Percentiles rank a stretch among this genome's conserved stretches.
Conservation (phyloP, 1,140 invertebrate species). For the Lepidostoma basale region DNA sequence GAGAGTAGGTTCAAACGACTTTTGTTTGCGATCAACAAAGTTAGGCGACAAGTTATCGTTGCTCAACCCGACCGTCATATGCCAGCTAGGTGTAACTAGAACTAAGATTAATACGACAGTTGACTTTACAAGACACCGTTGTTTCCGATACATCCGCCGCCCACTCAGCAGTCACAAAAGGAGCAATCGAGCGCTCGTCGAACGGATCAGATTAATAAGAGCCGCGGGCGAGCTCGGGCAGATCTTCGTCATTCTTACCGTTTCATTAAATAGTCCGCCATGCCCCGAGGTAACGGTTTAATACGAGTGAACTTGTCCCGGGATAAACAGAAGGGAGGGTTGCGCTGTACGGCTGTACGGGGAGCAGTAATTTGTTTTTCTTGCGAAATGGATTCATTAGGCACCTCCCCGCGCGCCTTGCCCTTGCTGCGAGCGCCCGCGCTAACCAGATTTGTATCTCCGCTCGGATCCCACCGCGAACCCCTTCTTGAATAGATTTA, state of each 20-base stretch:
- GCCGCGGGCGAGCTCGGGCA: neutral
- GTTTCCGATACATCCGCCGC: too few relatives aligned
- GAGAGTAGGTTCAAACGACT: too few relatives aligned
- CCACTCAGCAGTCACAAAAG: too few relatives aligned
- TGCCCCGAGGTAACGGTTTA: conserved; percentile 31
- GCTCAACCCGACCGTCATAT: too few relatives aligned
- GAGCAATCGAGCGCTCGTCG: too few relatives aligned
- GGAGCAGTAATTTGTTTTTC: conserved; percentile 40
- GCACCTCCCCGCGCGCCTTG: conserved; percentile 21
- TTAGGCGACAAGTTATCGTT: too few relatives aligned
- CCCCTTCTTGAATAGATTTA: neutral
- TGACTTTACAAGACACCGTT: too few relatives aligned
- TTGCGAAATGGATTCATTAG: conserved; percentile 42
- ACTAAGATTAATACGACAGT: too few relatives aligned
- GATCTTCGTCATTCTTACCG: conserved; percentile 18
- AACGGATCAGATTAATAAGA: neutral
- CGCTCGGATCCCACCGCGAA: neutral
- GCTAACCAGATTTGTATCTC: conserved; percentile 21
- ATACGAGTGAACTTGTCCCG: conserved; percentile 33
- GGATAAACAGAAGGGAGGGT: neutral
- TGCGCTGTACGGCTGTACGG: neutral
- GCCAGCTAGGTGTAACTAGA: too few relatives aligned
- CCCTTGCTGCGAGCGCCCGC: conserved; percentile 4
- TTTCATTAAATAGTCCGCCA: conserved; percentile 26
- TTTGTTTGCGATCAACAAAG: too few relatives aligned